A percentile compares a stretch with the other conserved stretches of the same genome.
These are phyloP conservation scores for Aspidapion aeneum DNA, from an alignment of 2,888 invertebrate genomes.

Conservation along the genomic window DNA sequence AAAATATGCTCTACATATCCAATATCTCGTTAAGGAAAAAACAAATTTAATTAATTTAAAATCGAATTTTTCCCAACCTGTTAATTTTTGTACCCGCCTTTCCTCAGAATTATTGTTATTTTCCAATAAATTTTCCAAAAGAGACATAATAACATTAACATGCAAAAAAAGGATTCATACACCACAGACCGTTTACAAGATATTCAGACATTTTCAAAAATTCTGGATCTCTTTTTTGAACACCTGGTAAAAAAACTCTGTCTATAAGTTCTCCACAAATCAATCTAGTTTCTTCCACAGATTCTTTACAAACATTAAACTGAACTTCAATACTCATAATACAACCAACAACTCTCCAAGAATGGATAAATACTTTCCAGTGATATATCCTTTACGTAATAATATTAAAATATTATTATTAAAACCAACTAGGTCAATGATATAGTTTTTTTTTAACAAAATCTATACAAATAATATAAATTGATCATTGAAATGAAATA, in stretches of 20 bases:
- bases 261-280: constrained; percentile 58
- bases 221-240: constrained; percentile 54
- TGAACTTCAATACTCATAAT: constrained; percentile 82
- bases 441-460: constrained; percentile 77
- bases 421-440: constrained; percentile 86
- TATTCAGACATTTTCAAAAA: constrained; percentile 63
- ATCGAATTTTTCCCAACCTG: neutral
- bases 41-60: constrained; percentile 17
- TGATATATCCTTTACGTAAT: constrained; percentile 56
- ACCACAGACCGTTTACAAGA: constrained; percentile 63
- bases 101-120: constrained; percentile 23
- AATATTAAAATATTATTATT: constrained; percentile 62
- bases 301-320: constrained; percentile 66
- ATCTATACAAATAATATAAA: no score
- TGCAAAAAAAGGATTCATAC: constrained; percentile 60
- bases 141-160: constrained; percentile 55
- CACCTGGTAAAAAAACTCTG: constrained; percentile 58
- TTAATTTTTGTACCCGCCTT: neutral
- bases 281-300: constrained; percentile 59
- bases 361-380: constrained; percentile 72
- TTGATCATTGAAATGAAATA: no score
- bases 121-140: constrained; percentile 30
- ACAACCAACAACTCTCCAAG: constrained; percentile 81
- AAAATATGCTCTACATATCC: no score
- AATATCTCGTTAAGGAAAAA: constrained; percentile 35